Base-by-base conservation (phyloP, 1,140 invertebrate species). In the Triops longicaudatus region DNA sequence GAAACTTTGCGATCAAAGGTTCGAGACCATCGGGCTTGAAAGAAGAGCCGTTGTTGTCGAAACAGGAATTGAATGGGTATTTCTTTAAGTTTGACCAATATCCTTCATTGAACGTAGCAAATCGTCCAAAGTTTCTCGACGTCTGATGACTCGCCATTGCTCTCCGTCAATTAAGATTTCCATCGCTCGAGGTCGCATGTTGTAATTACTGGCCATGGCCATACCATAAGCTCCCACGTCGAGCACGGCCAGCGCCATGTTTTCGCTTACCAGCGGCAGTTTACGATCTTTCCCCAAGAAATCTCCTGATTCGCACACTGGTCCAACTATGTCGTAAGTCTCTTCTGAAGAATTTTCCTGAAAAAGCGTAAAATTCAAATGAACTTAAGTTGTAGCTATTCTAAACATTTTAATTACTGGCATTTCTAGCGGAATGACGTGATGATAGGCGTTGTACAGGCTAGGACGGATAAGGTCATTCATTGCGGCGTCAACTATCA, bases 231-330 rank as follows among this genome's bases (percentile, higher is more conserved):
- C 86, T 11, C 86, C 31, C 14, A 82, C 83, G 80, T 86, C 83
- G 79, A 83, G 82, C 17, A 87, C 78, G 22, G 83, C 84, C 12
- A 86, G 22, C 26, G 80, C 78, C 72, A 82, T 81, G 11, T 81
- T 83, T n/a, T 79, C 78, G n/a, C 82, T 76, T 44, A 82, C 80
- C 7, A 74, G 76, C 9, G 79, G 75, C 22, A 86, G 76, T 5
- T 79, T 72, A 26, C 84, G 81, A 78, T 84, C 83, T 79, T 84
- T 81, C 63, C 82, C 85, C 7, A 87, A 77, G 77, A 86, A 85
- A 80, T 87, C 86, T 9, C 82, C 81, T 71, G 82, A 81, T 80
- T 87, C 86, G 80, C 86, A 86, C 6, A 87, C 83, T 6, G 86
- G 85, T 10, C 86, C 86, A 2, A 86, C 86, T 9, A 87, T 80